Percentiles rank a stretch among this genome's conserved stretches.
Conservation (phyloP, 2,888 invertebrate species). For the Torymus texanus region DNA sequence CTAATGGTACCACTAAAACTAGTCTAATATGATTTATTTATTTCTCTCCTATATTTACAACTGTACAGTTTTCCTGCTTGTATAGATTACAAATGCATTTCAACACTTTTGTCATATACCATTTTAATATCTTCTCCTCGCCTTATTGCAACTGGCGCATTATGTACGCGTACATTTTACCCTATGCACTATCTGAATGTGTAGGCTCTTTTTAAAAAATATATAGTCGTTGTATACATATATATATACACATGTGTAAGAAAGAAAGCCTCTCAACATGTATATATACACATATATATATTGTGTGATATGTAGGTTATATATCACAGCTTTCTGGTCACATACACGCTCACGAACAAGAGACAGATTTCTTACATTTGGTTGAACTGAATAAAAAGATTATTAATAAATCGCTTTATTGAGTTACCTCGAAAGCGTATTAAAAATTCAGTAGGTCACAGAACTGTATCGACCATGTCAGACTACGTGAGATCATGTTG, state of each 20-base stretch:
- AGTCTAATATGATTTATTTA: not conserved
- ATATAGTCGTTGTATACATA: conserved; percentile 19
- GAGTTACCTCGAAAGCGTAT: no score
- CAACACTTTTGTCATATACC: not conserved
- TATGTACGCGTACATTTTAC: conserved; percentile 23
- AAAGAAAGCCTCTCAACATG: conserved; percentile 19
- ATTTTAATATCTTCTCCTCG: conserved; percentile 5
- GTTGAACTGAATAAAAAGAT: no score
- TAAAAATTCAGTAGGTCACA: not conserved
- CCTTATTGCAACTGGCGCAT: conserved; percentile 43
- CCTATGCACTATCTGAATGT: not conserved
- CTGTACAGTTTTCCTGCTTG: not conserved
- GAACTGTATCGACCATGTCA: not conserved
- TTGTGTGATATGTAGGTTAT: conserved; percentile 57
- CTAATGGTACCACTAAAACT: not conserved
- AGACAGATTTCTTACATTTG: not conserved
- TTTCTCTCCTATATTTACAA: conserved; percentile 14
- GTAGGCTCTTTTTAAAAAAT: conserved; percentile 34
- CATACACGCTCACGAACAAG: not conserved
- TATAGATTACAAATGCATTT: not conserved
- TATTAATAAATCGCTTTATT: no score
- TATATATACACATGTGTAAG: not conserved
- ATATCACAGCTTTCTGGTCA: conserved; percentile 58
- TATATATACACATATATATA: not conserved
- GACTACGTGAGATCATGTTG: conserved; percentile 27